These are phyloP conservation scores for Garrulus glandarius DNA, from an alignment of 2,797 vertebrate species.

Conservation along the genomic window DNA sequence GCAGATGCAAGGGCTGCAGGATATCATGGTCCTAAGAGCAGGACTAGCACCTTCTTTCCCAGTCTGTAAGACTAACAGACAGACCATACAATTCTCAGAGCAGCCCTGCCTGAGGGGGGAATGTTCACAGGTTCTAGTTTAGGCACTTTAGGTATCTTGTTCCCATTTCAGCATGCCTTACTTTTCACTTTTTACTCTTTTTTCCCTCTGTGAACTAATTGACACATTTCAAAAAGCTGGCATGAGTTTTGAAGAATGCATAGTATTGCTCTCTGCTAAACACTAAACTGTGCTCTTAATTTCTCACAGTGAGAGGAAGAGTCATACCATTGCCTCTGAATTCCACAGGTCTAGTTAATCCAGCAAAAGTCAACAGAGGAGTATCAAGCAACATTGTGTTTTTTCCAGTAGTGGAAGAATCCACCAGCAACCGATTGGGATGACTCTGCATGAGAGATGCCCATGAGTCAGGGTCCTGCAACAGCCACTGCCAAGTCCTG, in stretches of 20 bases:
- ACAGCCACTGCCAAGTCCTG: neutral
- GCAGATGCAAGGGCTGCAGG: neutral
- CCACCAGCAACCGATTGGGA: neutral
- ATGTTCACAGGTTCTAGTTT: neutral
- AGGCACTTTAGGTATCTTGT: fast-evolving
- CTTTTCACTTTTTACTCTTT: neutral
- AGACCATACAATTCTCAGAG: fast-evolving
- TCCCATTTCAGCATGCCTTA: neutral
- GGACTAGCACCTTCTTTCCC: neutral
- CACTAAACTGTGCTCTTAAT: fast-evolving
- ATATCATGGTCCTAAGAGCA: neutral
- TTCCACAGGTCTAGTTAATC: neutral
- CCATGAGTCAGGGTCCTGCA: neutral
- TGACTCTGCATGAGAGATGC: neutral
- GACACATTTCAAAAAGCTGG: neutral
- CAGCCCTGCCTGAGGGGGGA: neutral
- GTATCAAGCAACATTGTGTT: neutral
- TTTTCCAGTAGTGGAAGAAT: neutral
- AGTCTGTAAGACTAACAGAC: neutral
- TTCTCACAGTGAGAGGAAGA: neutral
- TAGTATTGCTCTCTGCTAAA: neutral
- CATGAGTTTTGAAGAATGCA: neutral
- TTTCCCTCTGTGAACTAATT: neutral
- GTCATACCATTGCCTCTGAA: neutral
- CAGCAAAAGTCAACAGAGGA: neutral